Evolutionary conservation across 1,140 invertebrate species (phyloP), one percentile per base, ranked within the genome.

Genomic region (Nomia melanderi): DNA sequence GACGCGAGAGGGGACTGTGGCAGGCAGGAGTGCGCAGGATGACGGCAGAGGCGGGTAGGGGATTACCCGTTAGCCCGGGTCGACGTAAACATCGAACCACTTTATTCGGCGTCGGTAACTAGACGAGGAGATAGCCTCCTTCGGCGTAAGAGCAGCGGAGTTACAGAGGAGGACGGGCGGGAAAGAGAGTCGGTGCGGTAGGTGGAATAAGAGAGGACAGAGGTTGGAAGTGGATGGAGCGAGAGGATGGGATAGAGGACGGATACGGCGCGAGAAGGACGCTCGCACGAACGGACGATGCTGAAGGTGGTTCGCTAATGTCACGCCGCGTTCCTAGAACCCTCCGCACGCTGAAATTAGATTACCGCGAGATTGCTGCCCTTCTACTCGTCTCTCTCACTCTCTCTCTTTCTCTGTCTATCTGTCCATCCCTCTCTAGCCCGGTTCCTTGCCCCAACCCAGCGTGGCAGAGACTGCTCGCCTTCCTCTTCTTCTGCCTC

Each of bases 341-440:
- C 83, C 87, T 90, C 88, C 84, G 87, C 88, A 90, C 88, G 84
- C 82, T 90, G 88, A 89, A 90, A 90, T 90, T 91, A 90, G 88
- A 90, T 90, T 90, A 90, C 86, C 82, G 84, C 86, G 86, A 88
- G 87, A 90, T 90, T 90, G 86, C 86, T 88, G 83, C 84, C 83
- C 87, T 86, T 83, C 81, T 80, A 84, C 80, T 80, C 77, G 73
- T 57, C 77, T 60, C 62, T 79, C 56, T 39, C 54, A 53, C 39
- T 33, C 11, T 17, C 47, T 17, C 4, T 7, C 47, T 36, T n/a
- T n/a, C n/a, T n/a, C n/a, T n/a, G n/a, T n/a, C n/a, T n/a, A n/a
- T n/a, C n/a, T n/a, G n/a, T n/a, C n/a, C n/a, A n/a, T n/a, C n/a
- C n/a, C n/a, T n/a, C n/a, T n/a, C n/a, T n/a, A n/a, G n/a, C n/a